Percentiles rank a stretch among this genome's conserved stretches.
Evolutionary conservation across 2,113 vertebrate species (phyloP).

Genomic region (Anthoscopus minutus): DNA sequence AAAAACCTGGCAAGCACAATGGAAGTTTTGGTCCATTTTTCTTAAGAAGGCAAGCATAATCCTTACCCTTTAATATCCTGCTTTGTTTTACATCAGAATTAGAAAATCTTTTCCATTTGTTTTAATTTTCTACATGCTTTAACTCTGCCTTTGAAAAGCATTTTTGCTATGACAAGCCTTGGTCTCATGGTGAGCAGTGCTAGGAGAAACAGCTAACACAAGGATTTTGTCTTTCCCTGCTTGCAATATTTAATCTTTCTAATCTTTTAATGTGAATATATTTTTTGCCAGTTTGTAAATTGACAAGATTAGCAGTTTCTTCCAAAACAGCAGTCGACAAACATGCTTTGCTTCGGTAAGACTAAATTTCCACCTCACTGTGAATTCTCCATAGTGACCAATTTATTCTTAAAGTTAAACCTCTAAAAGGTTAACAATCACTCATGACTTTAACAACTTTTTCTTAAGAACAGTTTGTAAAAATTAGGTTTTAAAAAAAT

Average conservation of each 20-base stretch:
- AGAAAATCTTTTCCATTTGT: conserved; percentile 31
- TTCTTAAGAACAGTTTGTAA: conserved; percentile 52
- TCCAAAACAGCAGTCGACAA: background rate
- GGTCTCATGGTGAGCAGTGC: conserved; percentile 14
- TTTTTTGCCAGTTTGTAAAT: conserved; percentile 52
- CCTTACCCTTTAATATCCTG: conserved; percentile 28
- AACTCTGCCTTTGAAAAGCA: conserved; percentile 39
- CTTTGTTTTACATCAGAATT: conserved; percentile 46
- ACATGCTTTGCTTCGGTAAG: background rate
- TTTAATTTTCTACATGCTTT: conserved; percentile 44
- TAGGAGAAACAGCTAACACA: conserved; percentile 25
- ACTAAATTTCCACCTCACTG: conserved; percentile 33
- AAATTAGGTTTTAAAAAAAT: background rate
- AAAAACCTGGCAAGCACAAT: background rate
- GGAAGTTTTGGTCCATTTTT: background rate
- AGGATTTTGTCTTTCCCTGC: conserved; percentile 34
- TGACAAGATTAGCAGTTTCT: conserved; percentile 3
- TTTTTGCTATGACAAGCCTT: conserved; percentile 43
- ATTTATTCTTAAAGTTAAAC: conserved; percentile 11
- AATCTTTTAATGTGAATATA: conserved; percentile 38
- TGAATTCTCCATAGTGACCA: conserved; percentile 18
- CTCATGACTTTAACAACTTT: conserved; percentile 13
- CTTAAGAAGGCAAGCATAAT: background rate
- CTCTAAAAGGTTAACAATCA: conserved; percentile 20
- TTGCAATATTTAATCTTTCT: conserved; percentile 46